These are phyloP conservation scores for Centrocercus urophasianus DNA, from an alignment of 2,113 vertebrate genomes.

Conservation along the genomic window DNA sequence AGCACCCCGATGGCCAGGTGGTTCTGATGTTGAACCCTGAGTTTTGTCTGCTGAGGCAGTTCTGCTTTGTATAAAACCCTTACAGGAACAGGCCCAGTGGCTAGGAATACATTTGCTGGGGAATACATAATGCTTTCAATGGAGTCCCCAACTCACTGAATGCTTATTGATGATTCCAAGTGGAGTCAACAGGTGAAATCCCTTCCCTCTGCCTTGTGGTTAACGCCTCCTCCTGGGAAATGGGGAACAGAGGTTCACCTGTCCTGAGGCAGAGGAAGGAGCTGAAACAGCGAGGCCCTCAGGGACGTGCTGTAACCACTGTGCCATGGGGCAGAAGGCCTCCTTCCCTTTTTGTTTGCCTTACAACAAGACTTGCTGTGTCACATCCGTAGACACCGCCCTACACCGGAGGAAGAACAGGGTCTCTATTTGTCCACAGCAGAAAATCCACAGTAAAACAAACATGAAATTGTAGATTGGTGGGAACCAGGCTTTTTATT, in stretches of 20 bases:
- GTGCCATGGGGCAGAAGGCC: not conserved
- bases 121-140: not conserved
- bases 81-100: not conserved
- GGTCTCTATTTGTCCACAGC: not conserved
- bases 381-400: not conserved
- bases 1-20: not conserved
- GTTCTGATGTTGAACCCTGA: not conserved
- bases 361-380: not conserved
- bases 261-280: not conserved
- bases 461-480: not conserved
- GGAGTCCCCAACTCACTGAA: not conserved
- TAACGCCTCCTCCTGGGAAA: not conserved
- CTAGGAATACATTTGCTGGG: not conserved
- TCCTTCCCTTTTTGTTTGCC: not conserved
- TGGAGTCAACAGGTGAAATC: not conserved
- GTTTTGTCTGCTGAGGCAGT: not conserved
- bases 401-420: not conserved
- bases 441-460: not conserved
- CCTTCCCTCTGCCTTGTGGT: fast-evolving
- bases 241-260: not conserved
- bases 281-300: not conserved
- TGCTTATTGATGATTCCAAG: not conserved
- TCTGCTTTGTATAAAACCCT: not conserved
- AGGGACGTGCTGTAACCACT: not conserved
- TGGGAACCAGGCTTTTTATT: not conserved